A percentile compares a stretch with the other conserved stretches of the same genome.
These are phyloP conservation scores for Stegodyphus mimosarum DNA, from an alignment of 1,140 invertebrate genomes.

Conservation along the genomic window DNA sequence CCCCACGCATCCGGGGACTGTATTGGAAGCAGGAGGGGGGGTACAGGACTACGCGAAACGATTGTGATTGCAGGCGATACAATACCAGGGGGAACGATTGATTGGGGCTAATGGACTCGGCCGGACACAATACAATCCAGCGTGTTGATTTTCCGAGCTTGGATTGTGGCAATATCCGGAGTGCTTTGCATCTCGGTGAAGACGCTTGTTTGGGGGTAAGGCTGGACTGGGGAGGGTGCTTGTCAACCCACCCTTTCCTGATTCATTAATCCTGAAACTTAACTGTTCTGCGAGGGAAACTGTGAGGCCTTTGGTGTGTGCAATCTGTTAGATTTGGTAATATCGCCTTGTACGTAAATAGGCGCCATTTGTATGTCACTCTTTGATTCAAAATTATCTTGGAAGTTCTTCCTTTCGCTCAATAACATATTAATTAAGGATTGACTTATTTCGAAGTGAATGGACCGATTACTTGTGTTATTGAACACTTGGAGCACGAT, in stretches of 20 bases:
- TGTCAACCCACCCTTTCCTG: conserved; percentile 14
- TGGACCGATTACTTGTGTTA: too few species aligned
- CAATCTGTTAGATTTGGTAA: neutral
- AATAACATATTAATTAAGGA: neutral
- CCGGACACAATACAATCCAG: conserved; percentile 44
- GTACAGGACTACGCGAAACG: neutral
- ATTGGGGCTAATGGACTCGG: conserved; percentile 49
- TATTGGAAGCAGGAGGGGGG: neutral
- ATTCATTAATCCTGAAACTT: conserved; percentile 23
- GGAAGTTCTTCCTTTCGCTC: neutral
- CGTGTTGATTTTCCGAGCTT: conserved; percentile 42
- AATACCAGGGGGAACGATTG: conserved; percentile 44
- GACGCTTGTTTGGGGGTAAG: neutral
- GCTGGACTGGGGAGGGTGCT: neutral
- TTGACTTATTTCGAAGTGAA: too few species aligned
- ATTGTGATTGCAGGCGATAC: conserved; percentile 33
- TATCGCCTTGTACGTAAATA: neutral
- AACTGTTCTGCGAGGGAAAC: neutral
- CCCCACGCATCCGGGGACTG: neutral
- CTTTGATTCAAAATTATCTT: neutral
- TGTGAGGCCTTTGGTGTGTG: neutral
- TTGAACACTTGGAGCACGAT: too few species aligned
- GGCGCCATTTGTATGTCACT: neutral
- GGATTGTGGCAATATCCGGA: conserved; percentile 43
- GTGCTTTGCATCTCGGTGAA: conserved; percentile 35